phyloP scores from a whole-genome alignment of 2,797 vertebrate genomes.

The Bufotes viridis region DNA sequence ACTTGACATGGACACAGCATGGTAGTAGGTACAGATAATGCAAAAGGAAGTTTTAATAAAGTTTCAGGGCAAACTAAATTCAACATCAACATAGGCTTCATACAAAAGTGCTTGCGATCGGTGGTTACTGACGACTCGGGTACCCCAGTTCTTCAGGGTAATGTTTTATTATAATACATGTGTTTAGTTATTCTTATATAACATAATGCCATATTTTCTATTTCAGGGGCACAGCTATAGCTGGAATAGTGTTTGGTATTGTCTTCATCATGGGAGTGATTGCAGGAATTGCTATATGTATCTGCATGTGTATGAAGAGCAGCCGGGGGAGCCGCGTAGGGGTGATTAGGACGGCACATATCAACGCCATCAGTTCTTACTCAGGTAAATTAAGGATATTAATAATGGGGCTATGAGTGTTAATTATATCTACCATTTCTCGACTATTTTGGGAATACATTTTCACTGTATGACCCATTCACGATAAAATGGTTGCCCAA shows the following conservation, averaged over 20 bases:
- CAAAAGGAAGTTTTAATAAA: no score
- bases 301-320: conserved; percentile 93
- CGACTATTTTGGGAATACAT: neutral
- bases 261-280: conserved; percentile 92
- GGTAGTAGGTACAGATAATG: no score
- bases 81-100: no score
- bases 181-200: neutral
- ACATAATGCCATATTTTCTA: conserved; percentile 7
- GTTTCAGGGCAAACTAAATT: no score
- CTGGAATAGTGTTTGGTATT: conserved; percentile 90
- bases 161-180: neutral
- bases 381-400: conserved; percentile 74
- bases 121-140: no score
- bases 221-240: conserved; percentile 88
- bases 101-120: no score
- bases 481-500: no score
- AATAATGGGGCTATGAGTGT: neutral
- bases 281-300: conserved; percentile 86
- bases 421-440: neutral
- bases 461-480: no score
- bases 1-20: no score
- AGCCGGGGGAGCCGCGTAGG: conserved; percentile 81
- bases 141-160: no score
- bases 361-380: conserved; percentile 82
- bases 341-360: conserved; percentile 79